Evolutionary conservation across 2,113 vertebrate genomes (phyloP).

Genomic region (Machaerirhynchus nigripectus): DNA sequence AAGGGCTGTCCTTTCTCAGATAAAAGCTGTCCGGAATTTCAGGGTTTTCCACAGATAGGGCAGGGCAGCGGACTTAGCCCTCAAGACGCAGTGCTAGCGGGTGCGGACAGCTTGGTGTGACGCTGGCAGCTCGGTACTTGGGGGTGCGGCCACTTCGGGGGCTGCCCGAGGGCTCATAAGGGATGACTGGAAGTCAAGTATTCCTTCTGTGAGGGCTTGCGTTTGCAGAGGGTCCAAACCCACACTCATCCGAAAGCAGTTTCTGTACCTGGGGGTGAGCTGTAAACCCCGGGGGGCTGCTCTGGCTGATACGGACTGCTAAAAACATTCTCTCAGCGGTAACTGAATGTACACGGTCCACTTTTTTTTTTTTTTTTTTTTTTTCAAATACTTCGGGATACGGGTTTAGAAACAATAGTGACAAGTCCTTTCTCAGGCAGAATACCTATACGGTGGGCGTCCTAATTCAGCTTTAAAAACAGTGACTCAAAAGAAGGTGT

Average conservation of each 20-base stretch:
- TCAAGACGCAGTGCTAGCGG: not conserved
- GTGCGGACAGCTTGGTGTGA: not conserved
- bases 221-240: not conserved
- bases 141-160: no score
- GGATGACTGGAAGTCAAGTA: not conserved
- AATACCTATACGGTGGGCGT: not conserved
- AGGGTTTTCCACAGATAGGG: not conserved
- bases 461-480: not conserved
- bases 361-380: no score
- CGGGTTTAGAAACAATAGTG: not conserved
- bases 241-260: not conserved
- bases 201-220: not conserved
- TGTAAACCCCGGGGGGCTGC: not conserved
- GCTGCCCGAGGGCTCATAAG: not conserved
- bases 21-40: not conserved
- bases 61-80: not conserved
- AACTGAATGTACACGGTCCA: not conserved
- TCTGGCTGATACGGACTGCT: not conserved
- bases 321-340: not conserved
- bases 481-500: not conserved
- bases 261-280: not conserved
- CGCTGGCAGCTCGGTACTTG: fast-evolving
- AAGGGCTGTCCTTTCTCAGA: not conserved
- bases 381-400: not conserved
- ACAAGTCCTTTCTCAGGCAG: not conserved